Evolutionary conservation across 1,140 invertebrate genomes (phyloP), one percentile per base, ranked within the genome.

Genomic region (Conus ventricosus): DNA sequence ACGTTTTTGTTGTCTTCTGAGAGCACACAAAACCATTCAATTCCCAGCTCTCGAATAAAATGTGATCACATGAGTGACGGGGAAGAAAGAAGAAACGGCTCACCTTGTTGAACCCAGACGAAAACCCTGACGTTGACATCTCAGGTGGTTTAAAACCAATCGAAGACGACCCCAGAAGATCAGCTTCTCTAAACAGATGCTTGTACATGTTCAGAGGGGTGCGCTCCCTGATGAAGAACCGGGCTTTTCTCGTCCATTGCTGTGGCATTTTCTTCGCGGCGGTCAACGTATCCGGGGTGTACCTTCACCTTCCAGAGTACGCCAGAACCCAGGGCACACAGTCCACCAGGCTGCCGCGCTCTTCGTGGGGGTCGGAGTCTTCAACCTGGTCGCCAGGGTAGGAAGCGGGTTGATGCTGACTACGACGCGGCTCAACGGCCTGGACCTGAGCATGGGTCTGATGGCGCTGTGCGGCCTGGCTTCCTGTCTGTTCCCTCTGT

Each of bases 261-360:
- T 25, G 23, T n/a, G 11, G 23, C n/a, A 23, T n/a, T 10, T 78
- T 78, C n/a, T 78, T 78, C 75, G 75, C 75, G 15, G n/a, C 8
- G 1, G n/a, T 78, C 11, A 78, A 15, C 75, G n/a, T 78, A 23
- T 10, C 8, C 23, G 75, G 75, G 27, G 75, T n/a, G 1, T 78
- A 78, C 75, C 75, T 78, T 23, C 75, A 78, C n/a, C 75, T 78
- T 23, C 75, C 75, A n/a, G 75, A 78, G n/a, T 78, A 78, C 75
- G 23, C 75, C 13, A 15, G 27, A 15, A 78, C 75, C 75, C 23
- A 25, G 75, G 75, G 75, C 13, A 78, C 75, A 0, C 23, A 15
- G 8, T n/a, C 27, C n/a, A n/a, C 39, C 23, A 39, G n/a, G n/a
- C 75, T n/a, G 75, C 75, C 23, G n/a, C 75, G 10, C 75, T 78